A percentile compares a stretch with the other conserved stretches of the same genome.
Evolutionary conservation across 2,113 vertebrate genomes (phyloP).

Genomic region (Notechis scutatus): DNA sequence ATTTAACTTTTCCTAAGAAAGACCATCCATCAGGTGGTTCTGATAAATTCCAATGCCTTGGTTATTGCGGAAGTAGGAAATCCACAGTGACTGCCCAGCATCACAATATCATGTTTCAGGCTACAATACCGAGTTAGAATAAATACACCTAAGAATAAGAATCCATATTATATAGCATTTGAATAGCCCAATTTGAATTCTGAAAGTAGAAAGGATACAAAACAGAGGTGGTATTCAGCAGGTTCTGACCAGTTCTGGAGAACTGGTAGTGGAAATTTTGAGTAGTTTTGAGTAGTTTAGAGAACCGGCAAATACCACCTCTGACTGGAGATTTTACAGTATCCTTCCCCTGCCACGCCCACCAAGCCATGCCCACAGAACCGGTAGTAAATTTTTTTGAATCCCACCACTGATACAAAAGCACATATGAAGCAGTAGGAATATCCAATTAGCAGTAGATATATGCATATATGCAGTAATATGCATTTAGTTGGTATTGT

Average conservation of each 20-base stretch:
- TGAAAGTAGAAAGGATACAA: background rate
- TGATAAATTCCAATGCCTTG: background rate
- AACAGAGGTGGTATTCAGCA: too few species aligned
- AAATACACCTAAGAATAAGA: background rate
- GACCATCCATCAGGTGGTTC: background rate
- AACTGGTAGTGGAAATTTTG: too few species aligned
- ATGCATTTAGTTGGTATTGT: background rate
- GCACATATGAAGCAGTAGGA: background rate
- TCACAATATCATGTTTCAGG: background rate
- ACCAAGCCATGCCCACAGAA: too few species aligned
- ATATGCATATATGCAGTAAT: background rate
- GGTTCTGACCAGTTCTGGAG: too few species aligned
- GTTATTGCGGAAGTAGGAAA: background rate
- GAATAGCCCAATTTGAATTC: background rate
- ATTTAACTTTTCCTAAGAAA: background rate
- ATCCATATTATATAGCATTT: background rate
- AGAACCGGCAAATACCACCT: too few species aligned
- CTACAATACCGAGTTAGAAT: background rate
- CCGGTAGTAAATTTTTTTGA: too few species aligned
- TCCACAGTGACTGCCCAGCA: background rate
- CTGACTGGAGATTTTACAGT: too few species aligned
- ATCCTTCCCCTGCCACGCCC: too few species aligned
- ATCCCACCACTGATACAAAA: background rate
- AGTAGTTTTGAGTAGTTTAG: too few species aligned
- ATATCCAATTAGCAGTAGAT: background rate